Evolutionary conservation across 2,797 vertebrate genomes (phyloP), one percentile per base, ranked within the genome.

Genomic region (Pantherophis vulpinus): DNA sequence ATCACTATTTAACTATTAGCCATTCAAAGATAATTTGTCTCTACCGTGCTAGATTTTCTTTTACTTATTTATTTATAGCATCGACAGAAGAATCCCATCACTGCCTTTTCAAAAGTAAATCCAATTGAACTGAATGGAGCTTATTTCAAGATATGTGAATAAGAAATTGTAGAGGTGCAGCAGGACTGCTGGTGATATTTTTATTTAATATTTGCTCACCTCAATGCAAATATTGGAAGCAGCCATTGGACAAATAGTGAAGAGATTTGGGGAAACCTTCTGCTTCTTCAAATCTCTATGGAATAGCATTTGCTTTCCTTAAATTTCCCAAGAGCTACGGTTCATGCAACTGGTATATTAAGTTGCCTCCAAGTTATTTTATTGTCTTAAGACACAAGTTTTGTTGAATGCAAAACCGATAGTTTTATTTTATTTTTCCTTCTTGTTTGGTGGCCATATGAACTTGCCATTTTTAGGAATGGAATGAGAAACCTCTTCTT

Each of bases 11-110:
- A 16, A 58, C n/a, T 86, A 90, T 27, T 5, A 91, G 0, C 7
- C 86, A 91, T 12, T 86, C n/a, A 95, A 92, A 93, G 56, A 63
- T 4, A 74, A 7, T 90, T 63, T 86, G 89, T 91, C 74, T 92
- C 54, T 37, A 11, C 47, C 29, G 6, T 79, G 2, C 70, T 54
- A 27, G 1, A 86, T 87, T 66, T 92, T 60, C 70, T 32, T 83
- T 79, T 10, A 86, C 25, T 16, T 86, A 42, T 12, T 10, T 86
- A 42, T 12, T 47, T n/a, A 51, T 16, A n/a, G 4, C 20, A 58
- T 27, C 12, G 9, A 12, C 8, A 55, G 13, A 5, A 88, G 37
- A 60, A 60, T 47, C 37, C 10, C 37, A 16, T 51, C 56, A 5
- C 5, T 86, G 37, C n/a, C 32, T 83, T 25, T 56, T 83, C 74